phyloP scores from a whole-genome alignment of 2,888 invertebrate genomes.

The Apodemia hepburni region DNA sequence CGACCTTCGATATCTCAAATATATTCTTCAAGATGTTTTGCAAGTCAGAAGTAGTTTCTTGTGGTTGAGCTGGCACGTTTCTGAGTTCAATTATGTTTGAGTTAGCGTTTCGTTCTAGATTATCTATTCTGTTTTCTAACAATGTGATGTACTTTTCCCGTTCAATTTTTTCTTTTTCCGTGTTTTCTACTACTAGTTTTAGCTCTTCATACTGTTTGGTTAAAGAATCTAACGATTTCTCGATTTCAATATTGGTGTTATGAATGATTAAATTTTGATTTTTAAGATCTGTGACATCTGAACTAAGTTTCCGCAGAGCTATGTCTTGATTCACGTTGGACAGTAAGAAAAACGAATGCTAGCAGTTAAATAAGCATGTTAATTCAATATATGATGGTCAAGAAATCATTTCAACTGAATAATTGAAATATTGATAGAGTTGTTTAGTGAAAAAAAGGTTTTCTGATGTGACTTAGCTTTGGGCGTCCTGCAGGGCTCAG shows the following conservation, averaged over 20 bases:
- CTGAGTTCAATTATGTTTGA: background rate
- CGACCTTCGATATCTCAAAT: background rate
- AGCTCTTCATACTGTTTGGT: background rate
- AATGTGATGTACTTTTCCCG: background rate
- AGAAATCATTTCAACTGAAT: too few species aligned
- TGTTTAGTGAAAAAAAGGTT: too few species aligned
- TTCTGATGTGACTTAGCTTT: too few species aligned
- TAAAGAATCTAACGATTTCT: background rate
- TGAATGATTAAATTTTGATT: background rate
- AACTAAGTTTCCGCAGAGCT: background rate
- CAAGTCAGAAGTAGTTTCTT: background rate
- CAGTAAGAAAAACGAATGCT: too few species aligned
- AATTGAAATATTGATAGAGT: too few species aligned
- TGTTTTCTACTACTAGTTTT: background rate
- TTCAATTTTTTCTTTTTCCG: background rate
- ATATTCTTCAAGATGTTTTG: background rate
- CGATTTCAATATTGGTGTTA: background rate
- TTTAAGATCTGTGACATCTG: background rate
- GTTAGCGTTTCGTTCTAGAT: background rate
- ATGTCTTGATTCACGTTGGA: background rate
- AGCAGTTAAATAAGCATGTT: too few species aligned
- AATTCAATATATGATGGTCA: too few species aligned
- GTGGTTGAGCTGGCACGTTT: background rate
- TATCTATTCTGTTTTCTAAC: conserved; percentile 4
- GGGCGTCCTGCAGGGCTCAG: too few species aligned